phyloP scores from a whole-genome alignment of 2,888 invertebrate genomes.

The Cantharis rufa region DNA sequence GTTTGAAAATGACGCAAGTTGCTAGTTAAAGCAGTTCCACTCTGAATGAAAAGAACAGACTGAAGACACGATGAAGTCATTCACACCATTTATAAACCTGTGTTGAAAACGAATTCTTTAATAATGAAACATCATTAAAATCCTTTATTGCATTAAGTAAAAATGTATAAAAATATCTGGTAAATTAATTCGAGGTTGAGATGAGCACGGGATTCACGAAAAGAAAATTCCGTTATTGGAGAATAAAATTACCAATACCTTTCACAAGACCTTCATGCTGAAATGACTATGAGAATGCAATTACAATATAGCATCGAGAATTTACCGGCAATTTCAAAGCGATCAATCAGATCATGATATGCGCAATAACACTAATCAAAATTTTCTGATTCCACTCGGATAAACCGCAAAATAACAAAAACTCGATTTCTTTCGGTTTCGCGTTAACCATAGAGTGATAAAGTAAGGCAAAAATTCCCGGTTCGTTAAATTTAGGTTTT shows the following conservation, averaged over 20 bases:
- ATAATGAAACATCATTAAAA: not conserved
- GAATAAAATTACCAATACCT: slow-evolving; percentile 10
- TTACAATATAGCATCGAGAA: not conserved
- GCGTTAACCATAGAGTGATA: not conserved
- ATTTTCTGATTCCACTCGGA: not conserved
- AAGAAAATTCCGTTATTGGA: slow-evolving; percentile 20
- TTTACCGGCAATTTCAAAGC: slow-evolving; percentile 4
- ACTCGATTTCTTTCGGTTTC: not conserved
- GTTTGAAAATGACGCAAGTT: slow-evolving; percentile 21
- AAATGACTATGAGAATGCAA: slow-evolving; percentile 18
- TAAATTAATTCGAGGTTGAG: slow-evolving; percentile 13
- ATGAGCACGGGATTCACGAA: slow-evolving; percentile 21
- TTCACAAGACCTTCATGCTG: slow-evolving; percentile 21
- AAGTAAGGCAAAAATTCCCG: not conserved
- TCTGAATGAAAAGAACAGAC: slow-evolving; percentile 27
- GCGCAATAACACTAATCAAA: slow-evolving; percentile 1
- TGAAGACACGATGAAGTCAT: slow-evolving; percentile 25
- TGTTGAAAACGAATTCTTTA: slow-evolving; percentile 18
- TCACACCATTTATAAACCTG: slow-evolving; percentile 13
- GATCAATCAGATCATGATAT: not conserved
- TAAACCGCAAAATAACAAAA: not conserved
- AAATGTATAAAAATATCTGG: not conserved
- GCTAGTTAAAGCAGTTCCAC: slow-evolving; percentile 18
- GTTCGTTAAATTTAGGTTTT: not conserved
- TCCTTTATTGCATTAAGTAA: not conserved